phyloP scores from a whole-genome alignment of 1,140 invertebrate species.

The Trachymyrmex cornetzi region DNA sequence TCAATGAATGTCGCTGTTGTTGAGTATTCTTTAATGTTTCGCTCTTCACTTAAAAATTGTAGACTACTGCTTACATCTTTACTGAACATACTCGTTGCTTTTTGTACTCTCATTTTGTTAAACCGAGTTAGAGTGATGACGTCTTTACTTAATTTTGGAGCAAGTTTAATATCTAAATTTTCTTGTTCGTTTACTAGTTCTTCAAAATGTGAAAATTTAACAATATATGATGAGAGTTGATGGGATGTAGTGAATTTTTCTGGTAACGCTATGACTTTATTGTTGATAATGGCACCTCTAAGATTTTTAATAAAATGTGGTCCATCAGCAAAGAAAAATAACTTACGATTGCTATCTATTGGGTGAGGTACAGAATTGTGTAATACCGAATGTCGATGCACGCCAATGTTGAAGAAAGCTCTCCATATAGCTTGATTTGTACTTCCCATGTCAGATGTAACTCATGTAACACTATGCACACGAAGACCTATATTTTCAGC shows the following conservation, averaged over 20 bases:
- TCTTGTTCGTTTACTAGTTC: slow-evolving; percentile 7
- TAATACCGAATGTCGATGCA: neutral
- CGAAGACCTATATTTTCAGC: neutral
- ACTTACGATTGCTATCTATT: neutral
- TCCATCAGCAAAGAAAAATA: slow-evolving; percentile 8
- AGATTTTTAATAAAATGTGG: neutral
- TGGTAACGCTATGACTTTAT: neutral
- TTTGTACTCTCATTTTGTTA: slow-evolving; percentile 19
- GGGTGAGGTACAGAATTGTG: neutral
- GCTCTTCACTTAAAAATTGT: neutral
- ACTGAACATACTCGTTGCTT: slow-evolving; percentile 1
- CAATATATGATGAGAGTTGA: too few relatives aligned
- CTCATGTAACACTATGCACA: too few relatives aligned
- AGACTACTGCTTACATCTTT: neutral
- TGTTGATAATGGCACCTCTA: neutral
- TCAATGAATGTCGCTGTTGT: slow-evolving; percentile 2
- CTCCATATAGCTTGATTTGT: neutral
- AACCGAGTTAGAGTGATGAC: neutral
- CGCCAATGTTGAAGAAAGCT: neutral
- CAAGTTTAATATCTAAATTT: neutral
- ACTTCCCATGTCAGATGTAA: neutral
- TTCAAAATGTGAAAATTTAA: neutral
- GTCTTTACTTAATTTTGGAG: neutral
- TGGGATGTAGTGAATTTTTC: too few relatives aligned
- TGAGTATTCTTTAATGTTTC: neutral